A percentile compares a stretch with the other conserved stretches of the same genome.
phyloP scores from a whole-genome alignment of 2,888 invertebrate genomes.

The Bellardia bayeri region DNA sequence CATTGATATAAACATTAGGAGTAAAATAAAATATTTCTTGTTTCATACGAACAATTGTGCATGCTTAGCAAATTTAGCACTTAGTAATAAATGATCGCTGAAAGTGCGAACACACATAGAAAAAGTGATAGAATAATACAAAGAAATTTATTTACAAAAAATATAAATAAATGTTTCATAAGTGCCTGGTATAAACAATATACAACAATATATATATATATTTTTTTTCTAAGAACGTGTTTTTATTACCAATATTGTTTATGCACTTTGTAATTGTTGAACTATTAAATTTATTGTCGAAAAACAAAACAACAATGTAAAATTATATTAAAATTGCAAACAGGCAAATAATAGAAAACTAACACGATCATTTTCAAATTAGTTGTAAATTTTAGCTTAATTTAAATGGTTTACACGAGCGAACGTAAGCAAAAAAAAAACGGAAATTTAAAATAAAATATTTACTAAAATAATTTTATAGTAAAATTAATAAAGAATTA shows the following conservation, averaged over 20 bases:
- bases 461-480: no score
- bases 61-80: constrained; percentile 13
- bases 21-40: background rate
- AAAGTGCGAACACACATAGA: constrained; percentile 23
- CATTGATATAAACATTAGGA: background rate
- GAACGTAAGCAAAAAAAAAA: background rate
- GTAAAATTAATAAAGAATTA: no score
- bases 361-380: background rate
- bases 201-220: background rate
- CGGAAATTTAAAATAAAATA: no score
- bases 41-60: constrained; percentile 19
- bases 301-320: no score
- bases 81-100: constrained; percentile 47
- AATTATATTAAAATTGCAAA: background rate
- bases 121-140: background rate
- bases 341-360: background rate
- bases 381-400: background rate
- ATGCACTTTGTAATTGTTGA: no score
- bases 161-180: background rate
- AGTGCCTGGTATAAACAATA: background rate
- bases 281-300: no score
- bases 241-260: background rate
- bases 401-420: background rate
- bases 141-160: background rate
- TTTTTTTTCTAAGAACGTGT: background rate